Conservation (phyloP, 2,888 invertebrate genomes). For the Spodoptera picta region DNA sequence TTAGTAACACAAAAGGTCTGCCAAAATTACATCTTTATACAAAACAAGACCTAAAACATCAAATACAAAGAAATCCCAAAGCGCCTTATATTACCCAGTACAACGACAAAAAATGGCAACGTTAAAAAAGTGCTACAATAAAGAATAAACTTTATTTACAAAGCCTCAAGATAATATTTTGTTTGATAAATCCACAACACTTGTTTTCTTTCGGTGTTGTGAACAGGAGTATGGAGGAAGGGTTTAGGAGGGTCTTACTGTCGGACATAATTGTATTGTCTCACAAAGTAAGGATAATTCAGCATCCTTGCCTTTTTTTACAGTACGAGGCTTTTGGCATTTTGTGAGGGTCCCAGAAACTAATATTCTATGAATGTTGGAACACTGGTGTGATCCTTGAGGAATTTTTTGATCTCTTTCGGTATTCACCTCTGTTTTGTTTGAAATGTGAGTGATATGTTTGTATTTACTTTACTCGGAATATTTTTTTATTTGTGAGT, state of each 20-base stretch:
- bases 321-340: slow-evolving; percentile 21
- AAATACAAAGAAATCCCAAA: background rate
- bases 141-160: slow-evolving; percentile 23
- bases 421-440: slow-evolving; percentile 6
- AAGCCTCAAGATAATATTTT: slow-evolving; percentile 15
- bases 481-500: too few species aligned
- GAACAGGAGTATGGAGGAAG: slow-evolving; percentile 9
- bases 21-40: background rate
- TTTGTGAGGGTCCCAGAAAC: slow-evolving; percentile 20
- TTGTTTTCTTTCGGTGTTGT: slow-evolving; percentile 15
- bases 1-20: background rate
- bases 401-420: slow-evolving; percentile 5
- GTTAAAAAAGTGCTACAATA: slow-evolving; percentile 1
- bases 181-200: background rate
- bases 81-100: background rate
- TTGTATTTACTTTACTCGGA: too few species aligned
- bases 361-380: slow-evolving; percentile 17
- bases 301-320: slow-evolving; percentile 12
- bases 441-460: slow-evolving; percentile 4
- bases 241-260: slow-evolving; percentile 14
- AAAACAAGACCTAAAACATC: slow-evolving; percentile 37
- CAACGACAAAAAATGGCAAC: slow-evolving; percentile 25
- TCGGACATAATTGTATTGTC: slow-evolving; percentile 30
- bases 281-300: slow-evolving; percentile 12
- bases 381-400: background rate